These are phyloP conservation scores for Phalacrocorax carbo DNA, from an alignment of 2,113 vertebrate species.

Conservation along the genomic window DNA sequence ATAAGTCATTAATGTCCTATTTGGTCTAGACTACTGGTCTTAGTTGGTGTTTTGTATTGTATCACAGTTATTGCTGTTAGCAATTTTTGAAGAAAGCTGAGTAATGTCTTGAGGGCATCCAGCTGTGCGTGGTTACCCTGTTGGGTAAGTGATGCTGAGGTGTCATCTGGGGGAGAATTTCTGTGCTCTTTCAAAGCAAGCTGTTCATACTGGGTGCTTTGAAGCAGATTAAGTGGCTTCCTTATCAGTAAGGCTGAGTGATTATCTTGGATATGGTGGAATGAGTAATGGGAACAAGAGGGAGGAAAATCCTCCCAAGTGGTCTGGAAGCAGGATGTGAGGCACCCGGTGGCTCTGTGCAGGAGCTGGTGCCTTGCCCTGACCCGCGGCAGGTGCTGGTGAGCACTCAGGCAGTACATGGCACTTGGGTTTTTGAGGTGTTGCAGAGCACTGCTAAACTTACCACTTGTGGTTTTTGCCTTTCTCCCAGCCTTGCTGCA, in stretches of 20 bases:
- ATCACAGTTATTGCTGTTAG: background rate
- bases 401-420: accelerated
- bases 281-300: background rate
- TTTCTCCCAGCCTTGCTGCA: background rate
- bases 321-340: background rate
- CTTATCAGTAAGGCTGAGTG: background rate
- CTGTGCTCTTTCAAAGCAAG: background rate
- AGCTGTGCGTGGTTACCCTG: background rate
- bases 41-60: background rate
- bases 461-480: too few species aligned
- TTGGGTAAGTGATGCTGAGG: background rate
- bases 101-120: background rate
- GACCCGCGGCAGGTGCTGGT: background rate
- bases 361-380: background rate
- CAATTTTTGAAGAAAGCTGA: background rate
- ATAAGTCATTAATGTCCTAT: background rate
- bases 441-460: background rate
- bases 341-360: background rate
- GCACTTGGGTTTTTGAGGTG: background rate
- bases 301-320: background rate
- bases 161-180: too few species aligned
- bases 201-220: background rate
- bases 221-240: background rate
- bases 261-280: background rate
- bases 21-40: background rate